phyloP scores from a whole-genome alignment of 2,113 vertebrate species.

The Polyodon spathula region DNA sequence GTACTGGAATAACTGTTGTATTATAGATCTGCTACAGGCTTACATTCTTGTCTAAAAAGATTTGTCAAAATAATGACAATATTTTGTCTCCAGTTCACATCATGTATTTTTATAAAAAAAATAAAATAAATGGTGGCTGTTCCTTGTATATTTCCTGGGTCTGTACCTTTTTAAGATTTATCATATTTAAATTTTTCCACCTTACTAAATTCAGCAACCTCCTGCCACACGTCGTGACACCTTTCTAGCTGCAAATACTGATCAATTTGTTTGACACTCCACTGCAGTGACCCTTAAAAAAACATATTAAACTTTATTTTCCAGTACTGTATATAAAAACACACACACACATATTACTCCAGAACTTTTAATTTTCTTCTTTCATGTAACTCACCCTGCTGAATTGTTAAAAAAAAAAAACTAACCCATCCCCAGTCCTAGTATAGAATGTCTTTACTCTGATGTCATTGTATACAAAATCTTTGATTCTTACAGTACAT shows the following conservation, averaged over 20 bases:
- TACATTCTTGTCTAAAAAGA: slow-evolving; percentile 36
- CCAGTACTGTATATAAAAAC: background rate
- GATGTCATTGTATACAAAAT: slow-evolving; percentile 27
- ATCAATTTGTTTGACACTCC: too few species aligned
- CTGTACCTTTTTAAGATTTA: background rate
- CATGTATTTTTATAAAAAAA: slow-evolving; percentile 15
- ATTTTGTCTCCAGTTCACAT: slow-evolving; percentile 9
- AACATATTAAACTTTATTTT: background rate
- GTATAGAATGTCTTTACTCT: slow-evolving; percentile 9
- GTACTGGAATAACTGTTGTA: slow-evolving; percentile 45
- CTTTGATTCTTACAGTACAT: slow-evolving; percentile 18
- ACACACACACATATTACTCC: slow-evolving; percentile 5
- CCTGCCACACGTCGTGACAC: too few species aligned
- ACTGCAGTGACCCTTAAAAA: too few species aligned
- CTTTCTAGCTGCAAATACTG: too few species aligned
- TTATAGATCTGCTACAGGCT: slow-evolving; percentile 30
- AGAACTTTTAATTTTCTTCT: slow-evolving; percentile 18
- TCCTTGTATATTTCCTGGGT: background rate
- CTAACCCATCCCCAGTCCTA: background rate
- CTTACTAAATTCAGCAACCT: too few species aligned
- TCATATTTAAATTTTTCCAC: background rate
- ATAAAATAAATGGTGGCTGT: background rate
- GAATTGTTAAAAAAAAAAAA: slow-evolving; percentile 18
- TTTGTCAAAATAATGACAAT: slow-evolving; percentile 10
- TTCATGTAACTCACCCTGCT: slow-evolving; percentile 11